phyloP scores from a whole-genome alignment of 1,140 invertebrate species.

The Plectrocnemia conspersa region DNA sequence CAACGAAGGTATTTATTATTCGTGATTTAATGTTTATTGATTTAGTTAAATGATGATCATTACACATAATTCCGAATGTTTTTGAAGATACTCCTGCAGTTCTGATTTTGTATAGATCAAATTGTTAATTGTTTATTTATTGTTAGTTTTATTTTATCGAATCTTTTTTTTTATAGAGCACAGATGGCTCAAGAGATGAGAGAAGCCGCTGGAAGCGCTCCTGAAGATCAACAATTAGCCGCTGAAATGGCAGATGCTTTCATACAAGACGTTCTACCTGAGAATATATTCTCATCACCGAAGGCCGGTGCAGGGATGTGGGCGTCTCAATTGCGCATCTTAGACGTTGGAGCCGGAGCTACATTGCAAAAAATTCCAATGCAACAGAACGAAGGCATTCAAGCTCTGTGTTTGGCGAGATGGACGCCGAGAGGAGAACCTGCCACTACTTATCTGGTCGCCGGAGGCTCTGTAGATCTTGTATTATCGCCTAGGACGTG shows the following conservation, averaged over 20 bases:
- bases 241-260: conserved; percentile 97
- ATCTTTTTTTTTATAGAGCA: conserved; percentile 43
- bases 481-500: conserved; percentile 81
- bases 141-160: conserved; percentile 2
- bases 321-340: conserved; percentile 90
- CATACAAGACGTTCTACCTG: conserved; percentile 89
- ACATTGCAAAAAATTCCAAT: conserved; percentile 77
- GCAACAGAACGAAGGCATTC: conserved; percentile 95
- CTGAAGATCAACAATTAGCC: conserved; percentile 91
- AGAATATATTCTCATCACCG: conserved; percentile 89
- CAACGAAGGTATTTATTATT: conserved; percentile 63
- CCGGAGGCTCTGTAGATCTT: conserved; percentile 78
- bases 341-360: conserved; percentile 80
- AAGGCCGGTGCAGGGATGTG: conserved; percentile 95
- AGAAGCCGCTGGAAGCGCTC: conserved; percentile 71
- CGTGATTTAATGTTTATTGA: conserved; percentile 9
- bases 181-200: conserved; percentile 93
- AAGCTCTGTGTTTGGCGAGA: conserved; percentile 67
- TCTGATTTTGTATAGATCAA: conserved; percentile 44
- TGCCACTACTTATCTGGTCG: conserved; percentile 42
- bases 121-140: conserved; percentile 35
- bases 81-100: conserved; percentile 33
- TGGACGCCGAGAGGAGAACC: conserved; percentile 45
- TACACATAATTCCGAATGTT: conserved; percentile 38
- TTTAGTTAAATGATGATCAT: conserved; percentile 43